Evolutionary conservation across 2,797 vertebrate species (phyloP), one percentile per base, ranked within the genome.

Genomic region (Megaceryle alcyon): DNA sequence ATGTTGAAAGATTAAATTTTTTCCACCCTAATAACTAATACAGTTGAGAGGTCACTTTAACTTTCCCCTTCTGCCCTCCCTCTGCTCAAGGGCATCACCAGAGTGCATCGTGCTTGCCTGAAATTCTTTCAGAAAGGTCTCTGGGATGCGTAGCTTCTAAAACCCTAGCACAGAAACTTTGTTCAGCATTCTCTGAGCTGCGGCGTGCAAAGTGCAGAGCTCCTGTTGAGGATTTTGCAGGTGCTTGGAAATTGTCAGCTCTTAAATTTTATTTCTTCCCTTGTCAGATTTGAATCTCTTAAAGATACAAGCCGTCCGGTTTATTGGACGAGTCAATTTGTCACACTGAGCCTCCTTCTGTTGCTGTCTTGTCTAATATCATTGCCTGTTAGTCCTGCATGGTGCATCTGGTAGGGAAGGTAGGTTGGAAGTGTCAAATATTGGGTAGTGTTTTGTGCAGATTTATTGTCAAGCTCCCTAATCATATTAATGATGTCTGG

Each of bases 281-380:
- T 4, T 85, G 56, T 91, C 0, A 1, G 66, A 43, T 77, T 71
- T 71, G 86, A 66, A 43, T 65, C 46, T 68, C 57, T 54, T 51
- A 44, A 75, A 94, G 57, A 66, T 46, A 26, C 9, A 51, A 93
- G n/a, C 28, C 0, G 1, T 88, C 64, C 49, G 13, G n/a, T 64
- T 68, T 81, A 64, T 79, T 90, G 79, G 66, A 63, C 57, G 31
- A 86, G 82, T 90, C 73, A 37, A 3, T 88, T 80, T 90, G 56
- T 92, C 93, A 80, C 86, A 70, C 66, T 77, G 56, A 87, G 71
- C 71, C 76, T 86, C 83, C 71, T 88, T 63, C 87, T 95, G 94
- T 94, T 70, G 49, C 86, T 92, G 88, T 96, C 94, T 89, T 86
- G 86, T 91, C 84, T 93, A 6, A 81, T 95, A 88, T 29, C 49